A percentile compares a stretch with the other conserved stretches of the same genome.
phyloP scores from a whole-genome alignment of 2,113 vertebrate species.

The Eonycteris spelaea region DNA sequence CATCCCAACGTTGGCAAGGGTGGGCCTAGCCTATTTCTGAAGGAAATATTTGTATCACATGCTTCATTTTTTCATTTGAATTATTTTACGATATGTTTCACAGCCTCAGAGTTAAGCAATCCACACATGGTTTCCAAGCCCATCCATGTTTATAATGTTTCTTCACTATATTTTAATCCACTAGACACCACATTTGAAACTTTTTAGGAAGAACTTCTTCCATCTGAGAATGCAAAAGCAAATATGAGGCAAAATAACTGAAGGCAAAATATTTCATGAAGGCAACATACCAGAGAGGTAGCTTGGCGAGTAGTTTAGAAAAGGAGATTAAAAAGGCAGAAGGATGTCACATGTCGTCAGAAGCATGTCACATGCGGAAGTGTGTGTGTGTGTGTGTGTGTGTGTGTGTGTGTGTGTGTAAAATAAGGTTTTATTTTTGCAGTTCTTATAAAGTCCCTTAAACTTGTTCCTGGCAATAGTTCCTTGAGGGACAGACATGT shows the following conservation, averaged over 20 bases:
- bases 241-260: not conserved
- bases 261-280: not conserved
- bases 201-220: not conserved
- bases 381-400: not conserved
- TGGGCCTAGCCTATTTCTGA: not conserved
- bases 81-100: not conserved
- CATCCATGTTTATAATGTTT: not conserved
- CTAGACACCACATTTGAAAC: not conserved
- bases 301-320: too few species aligned
- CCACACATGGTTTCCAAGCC: not conserved
- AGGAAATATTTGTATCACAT: not conserved
- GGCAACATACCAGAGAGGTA: too few species aligned
- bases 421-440: not conserved
- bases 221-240: not conserved
- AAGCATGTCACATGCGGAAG: not conserved
- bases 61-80: not conserved
- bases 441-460: not conserved
- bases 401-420: not conserved
- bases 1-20: not conserved
- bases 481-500: not conserved
- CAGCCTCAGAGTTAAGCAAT: not conserved
- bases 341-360: not conserved
- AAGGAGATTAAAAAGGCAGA: too few species aligned
- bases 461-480: not conserved
- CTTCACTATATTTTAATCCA: not conserved